phyloP scores from a whole-genome alignment of 2,888 invertebrate genomes.

The Pachycephus smyrnensis region DNA sequence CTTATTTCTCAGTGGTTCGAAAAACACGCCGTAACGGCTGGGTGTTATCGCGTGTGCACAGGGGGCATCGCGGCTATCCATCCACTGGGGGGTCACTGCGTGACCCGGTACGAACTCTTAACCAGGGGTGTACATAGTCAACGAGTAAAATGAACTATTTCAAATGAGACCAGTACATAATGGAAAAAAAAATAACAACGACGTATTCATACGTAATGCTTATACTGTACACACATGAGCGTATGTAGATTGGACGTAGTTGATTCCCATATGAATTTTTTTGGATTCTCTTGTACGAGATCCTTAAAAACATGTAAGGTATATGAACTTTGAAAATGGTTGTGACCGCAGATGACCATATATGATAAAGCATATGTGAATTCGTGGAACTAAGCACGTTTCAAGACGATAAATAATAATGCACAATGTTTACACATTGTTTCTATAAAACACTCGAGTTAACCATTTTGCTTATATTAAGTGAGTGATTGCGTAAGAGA shows the following conservation, averaged over 20 bases:
- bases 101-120: slow-evolving; percentile 40
- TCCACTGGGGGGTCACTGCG: slow-evolving; percentile 48
- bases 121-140: slow-evolving; percentile 15
- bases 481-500: neutral
- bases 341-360: neutral
- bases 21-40: slow-evolving; percentile 53
- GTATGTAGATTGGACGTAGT: neutral
- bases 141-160: neutral
- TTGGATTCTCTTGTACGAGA: neutral
- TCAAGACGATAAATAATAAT: neutral
- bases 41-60: slow-evolving; percentile 60
- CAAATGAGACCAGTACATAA: too few species aligned
- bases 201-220: neutral
- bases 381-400: neutral
- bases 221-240: neutral
- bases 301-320: neutral
- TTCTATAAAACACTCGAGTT: neutral
- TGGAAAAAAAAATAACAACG: neutral
- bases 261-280: neutral
- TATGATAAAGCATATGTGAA: neutral
- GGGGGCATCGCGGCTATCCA: slow-evolving; percentile 63
- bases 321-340: neutral
- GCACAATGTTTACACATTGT: neutral
- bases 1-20: slow-evolving; percentile 54
- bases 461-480: neutral